Conservation (phyloP, 1,140 invertebrate genomes). For the Psilanteris sp. region DNA sequence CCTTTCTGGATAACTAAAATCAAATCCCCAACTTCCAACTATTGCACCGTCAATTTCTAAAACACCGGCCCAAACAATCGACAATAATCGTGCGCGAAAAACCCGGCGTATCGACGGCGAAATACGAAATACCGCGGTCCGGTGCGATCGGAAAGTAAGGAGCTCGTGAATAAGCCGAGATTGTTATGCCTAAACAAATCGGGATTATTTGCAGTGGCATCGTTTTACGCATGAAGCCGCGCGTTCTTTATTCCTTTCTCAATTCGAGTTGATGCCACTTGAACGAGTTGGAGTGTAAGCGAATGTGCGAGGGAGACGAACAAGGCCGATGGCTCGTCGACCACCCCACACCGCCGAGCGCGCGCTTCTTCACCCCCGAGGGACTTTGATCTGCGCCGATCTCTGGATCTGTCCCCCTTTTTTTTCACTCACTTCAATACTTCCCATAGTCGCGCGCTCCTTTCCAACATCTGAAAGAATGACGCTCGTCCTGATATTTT, state of each 20-base stretch:
- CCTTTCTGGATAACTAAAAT: too few species aligned
- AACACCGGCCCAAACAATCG: too few species aligned
- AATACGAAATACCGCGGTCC: background rate
- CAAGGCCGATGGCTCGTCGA: slow-evolving; percentile 46
- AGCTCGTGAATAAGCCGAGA: slow-evolving; percentile 57
- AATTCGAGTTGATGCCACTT: slow-evolving; percentile 79
- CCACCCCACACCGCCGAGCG: slow-evolving; percentile 25
- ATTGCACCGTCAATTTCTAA: too few species aligned
- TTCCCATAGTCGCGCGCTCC: slow-evolving; percentile 54
- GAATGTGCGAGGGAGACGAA: slow-evolving; percentile 69
- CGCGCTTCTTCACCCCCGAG: slow-evolving; percentile 48
- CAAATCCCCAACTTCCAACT: too few species aligned
- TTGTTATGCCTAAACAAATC: slow-evolving; percentile 80
- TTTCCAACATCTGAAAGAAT: slow-evolving; percentile 63
- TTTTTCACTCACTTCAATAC: slow-evolving; percentile 62
- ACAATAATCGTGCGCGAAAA: too few species aligned
- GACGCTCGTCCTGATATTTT: slow-evolving; percentile 64
- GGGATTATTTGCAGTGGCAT: slow-evolving; percentile 80
- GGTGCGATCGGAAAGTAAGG: slow-evolving; percentile 17
- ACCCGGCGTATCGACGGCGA: too few species aligned
- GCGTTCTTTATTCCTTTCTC: slow-evolving; percentile 78
- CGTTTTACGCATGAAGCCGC: slow-evolving; percentile 80
- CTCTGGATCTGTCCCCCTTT: slow-evolving; percentile 62
- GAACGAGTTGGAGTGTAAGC: slow-evolving; percentile 76
- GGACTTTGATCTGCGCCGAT: slow-evolving; percentile 66